phyloP scores from a whole-genome alignment of 2,888 invertebrate species.

The Micoletzkya japonica region DNA sequence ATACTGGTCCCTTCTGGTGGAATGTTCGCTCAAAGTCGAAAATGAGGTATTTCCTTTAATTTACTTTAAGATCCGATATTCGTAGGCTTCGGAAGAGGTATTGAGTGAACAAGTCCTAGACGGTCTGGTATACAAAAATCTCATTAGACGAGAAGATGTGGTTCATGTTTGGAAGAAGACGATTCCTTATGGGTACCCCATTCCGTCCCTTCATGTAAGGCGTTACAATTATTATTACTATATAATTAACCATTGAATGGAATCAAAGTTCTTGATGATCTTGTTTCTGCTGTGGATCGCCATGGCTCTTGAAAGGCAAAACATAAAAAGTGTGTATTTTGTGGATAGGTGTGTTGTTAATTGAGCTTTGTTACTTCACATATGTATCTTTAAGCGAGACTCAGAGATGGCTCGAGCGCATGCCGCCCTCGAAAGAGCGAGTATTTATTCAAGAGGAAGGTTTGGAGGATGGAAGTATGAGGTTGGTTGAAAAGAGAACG shows the following conservation, averaged over 20 bases:
- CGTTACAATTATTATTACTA: not conserved
- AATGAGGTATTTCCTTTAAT: slow-evolving; percentile 32
- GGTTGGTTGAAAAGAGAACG: not conserved
- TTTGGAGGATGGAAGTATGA: slow-evolving; percentile 53
- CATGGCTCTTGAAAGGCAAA: no score
- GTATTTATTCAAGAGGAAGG: slow-evolving; percentile 50
- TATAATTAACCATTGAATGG: not conserved
- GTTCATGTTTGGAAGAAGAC: slow-evolving; percentile 39
- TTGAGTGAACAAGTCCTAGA: slow-evolving; percentile 39
- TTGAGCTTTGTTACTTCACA: no score
- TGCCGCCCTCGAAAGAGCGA: slow-evolving; percentile 37
- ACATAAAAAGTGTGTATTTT: no score
- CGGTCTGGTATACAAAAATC: slow-evolving; percentile 44
- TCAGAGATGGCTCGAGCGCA: slow-evolving; percentile 47
- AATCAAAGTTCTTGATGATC: not conserved
- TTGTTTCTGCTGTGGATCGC: not conserved
- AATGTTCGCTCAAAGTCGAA: slow-evolving; percentile 40
- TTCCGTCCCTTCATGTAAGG: slow-evolving; percentile 41
- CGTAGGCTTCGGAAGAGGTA: slow-evolving; percentile 37
- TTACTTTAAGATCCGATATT: not conserved
- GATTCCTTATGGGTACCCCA: slow-evolving; percentile 46
- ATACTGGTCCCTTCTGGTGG: slow-evolving; percentile 55
- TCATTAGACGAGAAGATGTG: slow-evolving; percentile 46
- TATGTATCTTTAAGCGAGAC: slow-evolving; percentile 37
- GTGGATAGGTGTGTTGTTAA: no score